Base-by-base conservation (phyloP, 2,888 invertebrate species). In the Dasypolia templi region DNA sequence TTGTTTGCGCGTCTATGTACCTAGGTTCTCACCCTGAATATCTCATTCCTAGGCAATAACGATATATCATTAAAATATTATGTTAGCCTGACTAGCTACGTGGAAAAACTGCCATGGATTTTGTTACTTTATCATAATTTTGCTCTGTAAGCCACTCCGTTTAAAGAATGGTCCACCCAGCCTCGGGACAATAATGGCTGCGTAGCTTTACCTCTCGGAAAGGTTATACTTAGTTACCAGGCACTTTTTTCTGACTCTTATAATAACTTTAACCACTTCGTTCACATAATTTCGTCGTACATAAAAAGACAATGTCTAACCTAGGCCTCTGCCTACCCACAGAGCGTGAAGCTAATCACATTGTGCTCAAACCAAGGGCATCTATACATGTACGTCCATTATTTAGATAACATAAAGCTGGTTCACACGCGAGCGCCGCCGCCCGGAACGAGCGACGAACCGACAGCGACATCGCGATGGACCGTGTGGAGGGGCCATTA, bases 401-500 rank as follows among this genome's bases (percentile, higher is more conserved):
- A 78, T 81, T 56, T 66, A 80, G 78, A 76, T 74, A 68, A 74
- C 55, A 75, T 90, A 88, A 87, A 84, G 83, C 67, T 22, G 26
- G 83, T 89, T 90, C 90, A 90, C 91, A 91, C 89, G 90, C 88
- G 73, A 87, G 78, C 65, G 69, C 78, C 64, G 75, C 82, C 84
- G 85, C 72, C 83, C 86, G 91, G 88, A 89, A 91, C 91, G 91
- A 81, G 79, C 91, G 82, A 80, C 90, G 91, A 91, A 90, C 91
- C 64, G 74, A 26, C 53, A 90, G 91, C 64, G 74, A 26, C 53
- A 72, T 51, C 80, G 64, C 81, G 68, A 78, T 86, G 77, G 83
- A 78, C 80, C 35, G 59, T 79, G 73, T 85, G 72, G 62, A 35
- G 65, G 5, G 59, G 29, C 83, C 78, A 78, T 75, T 71, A 69